Evolutionary conservation across 1,140 invertebrate species (phyloP).

Genomic region (Drosophila triauraria): DNA sequence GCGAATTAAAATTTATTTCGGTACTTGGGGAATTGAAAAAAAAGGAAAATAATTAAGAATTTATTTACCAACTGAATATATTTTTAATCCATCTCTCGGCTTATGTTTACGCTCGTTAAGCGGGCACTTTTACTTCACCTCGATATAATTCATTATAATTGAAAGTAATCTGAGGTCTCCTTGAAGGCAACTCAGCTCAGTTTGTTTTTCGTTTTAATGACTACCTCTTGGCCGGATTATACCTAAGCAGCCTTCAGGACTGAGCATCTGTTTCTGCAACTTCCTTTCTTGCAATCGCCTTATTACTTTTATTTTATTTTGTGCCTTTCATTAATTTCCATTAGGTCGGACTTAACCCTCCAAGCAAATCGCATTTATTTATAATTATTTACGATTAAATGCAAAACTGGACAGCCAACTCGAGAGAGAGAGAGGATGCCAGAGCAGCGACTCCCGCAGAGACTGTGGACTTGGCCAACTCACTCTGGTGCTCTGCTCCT

Average conservation of each 20-base stretch:
- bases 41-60: not conserved
- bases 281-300: slow-evolving; percentile 2
- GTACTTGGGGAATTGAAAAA: too few species aligned
- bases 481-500: slow-evolving; percentile 1
- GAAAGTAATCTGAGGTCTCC: slow-evolving; percentile 35
- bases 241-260: slow-evolving; percentile 5
- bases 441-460: slow-evolving; percentile 37
- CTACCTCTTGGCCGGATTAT: slow-evolving; percentile 20
- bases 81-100: not conserved
- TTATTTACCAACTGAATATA: not conserved
- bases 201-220: slow-evolving; percentile 37
- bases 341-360: slow-evolving; percentile 54
- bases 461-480: slow-evolving; percentile 46
- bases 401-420: slow-evolving; percentile 43
- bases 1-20: slow-evolving; percentile 1
- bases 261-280: slow-evolving; percentile 23
- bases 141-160: slow-evolving; percentile 27
- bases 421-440: slow-evolving; percentile 1
- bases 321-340: slow-evolving; percentile 67
- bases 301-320: slow-evolving; percentile 41
- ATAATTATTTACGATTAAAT: slow-evolving; percentile 82
- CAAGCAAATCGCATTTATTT: slow-evolving; percentile 62
- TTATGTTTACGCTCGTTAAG: slow-evolving; percentile 14
- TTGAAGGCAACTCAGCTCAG: slow-evolving; percentile 27
- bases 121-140: not conserved